Base-by-base conservation (phyloP, 1,140 invertebrate species). In the Zaprionus kolodkinae region DNA sequence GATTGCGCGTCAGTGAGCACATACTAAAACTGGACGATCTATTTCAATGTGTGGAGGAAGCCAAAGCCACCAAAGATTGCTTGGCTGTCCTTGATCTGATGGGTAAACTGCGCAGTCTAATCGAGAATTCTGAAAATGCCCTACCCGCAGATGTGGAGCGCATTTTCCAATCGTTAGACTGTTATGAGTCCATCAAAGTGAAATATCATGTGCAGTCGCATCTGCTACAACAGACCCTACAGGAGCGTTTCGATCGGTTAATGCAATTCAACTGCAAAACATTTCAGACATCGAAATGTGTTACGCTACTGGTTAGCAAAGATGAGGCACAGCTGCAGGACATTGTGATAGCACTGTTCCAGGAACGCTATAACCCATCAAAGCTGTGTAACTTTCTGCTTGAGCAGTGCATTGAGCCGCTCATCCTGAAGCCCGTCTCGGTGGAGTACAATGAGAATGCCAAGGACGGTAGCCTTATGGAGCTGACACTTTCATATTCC, bases 331-430 rank as follows among this genome's bases (percentile, higher is more conserved):
- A 88, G 63, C 50, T 93, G 48, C 85, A 91, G 61, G 92, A 93
- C 15, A 85, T 86, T n/a, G 79, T 88, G 0, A 73, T 79, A 15
- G 88, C 92, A 2, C 55, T 93, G 6, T 91, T 92, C 40, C 89
- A 92, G 55, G 81, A 90, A 17, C 81, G 82, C 35, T 93, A 91
- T 63, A 92, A 90, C 71, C 82, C 90, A 0, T 56, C 52, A 9
- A 72, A 76, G 3, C 67, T 93, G 2, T 92, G 90, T 35, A 68
- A 79, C 9, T 93, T 93, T 52, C 66, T 92, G 5, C 55, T 92
- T 11, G 75, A 92, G 6, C 91, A 92, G 55, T 92, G 92, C 48
- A 82, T 93, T 3, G 81, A 91, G 43, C 92, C 92, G 9, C 70
- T 93, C 1, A 81, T 92, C 10, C 72, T 68, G 2, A 82, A 81